These are phyloP conservation scores for Spisula subtruncata DNA, from an alignment of 2,888 invertebrate genomes.

Conservation along the genomic window DNA sequence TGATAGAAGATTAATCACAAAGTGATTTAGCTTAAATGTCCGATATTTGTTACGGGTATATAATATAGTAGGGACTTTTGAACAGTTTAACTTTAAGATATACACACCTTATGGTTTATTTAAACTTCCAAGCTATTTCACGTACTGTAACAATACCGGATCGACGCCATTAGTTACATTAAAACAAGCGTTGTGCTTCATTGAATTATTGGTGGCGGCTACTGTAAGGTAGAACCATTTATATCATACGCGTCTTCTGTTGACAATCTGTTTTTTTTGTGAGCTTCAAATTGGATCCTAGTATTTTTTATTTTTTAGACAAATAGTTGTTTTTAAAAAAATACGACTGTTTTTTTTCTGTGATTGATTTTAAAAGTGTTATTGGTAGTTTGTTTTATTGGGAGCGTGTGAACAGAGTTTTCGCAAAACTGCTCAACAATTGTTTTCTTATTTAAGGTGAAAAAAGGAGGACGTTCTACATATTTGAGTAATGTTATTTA, in stretches of 20 bases:
- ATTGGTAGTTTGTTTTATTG: too few species aligned
- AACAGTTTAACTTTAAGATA: constrained; percentile 31
- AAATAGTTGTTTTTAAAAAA: not conserved
- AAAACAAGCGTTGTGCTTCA: constrained; percentile 35
- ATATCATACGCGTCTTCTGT: not conserved
- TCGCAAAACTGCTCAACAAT: not conserved
- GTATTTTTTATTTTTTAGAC: not conserved
- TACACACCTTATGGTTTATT: constrained; percentile 30
- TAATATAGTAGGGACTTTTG: constrained; percentile 20
- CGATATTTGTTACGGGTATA: not conserved
- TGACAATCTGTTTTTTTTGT: not conserved
- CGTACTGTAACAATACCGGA: constrained; percentile 34
- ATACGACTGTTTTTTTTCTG: not conserved
- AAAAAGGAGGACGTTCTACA: not conserved
- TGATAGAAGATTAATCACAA: not conserved
- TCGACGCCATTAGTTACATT: constrained; percentile 45
- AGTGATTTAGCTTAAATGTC: constrained; percentile 19
- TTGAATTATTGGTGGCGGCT: not conserved
- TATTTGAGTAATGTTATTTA: not conserved
- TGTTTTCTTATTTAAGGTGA: not conserved
- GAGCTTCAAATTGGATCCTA: not conserved
- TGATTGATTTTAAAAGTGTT: not conserved
- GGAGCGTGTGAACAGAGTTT: too few species aligned
- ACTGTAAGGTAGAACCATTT: not conserved
- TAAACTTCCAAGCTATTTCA: constrained; percentile 28